Conservation (phyloP, 1,140 invertebrate genomes). For the Drosophila nigrodunni region DNA sequence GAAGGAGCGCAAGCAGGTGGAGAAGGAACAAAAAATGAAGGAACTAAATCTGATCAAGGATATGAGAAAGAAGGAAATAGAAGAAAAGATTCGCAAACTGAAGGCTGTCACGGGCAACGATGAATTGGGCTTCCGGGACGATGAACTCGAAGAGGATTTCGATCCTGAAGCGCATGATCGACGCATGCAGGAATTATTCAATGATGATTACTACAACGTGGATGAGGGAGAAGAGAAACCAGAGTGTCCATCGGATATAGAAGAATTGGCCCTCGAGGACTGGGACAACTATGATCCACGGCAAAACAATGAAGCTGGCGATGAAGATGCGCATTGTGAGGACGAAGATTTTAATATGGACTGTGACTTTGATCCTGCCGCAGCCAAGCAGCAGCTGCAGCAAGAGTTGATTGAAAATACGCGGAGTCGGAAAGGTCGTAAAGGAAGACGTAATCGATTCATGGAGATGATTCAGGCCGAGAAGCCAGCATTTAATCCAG, state of each 20-base stretch:
- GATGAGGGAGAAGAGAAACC: constrained; percentile 91
- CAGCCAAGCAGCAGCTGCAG: constrained; percentile 85
- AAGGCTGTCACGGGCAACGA: constrained; percentile 95
- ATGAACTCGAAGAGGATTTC: constrained; percentile 94
- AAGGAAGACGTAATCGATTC: constrained; percentile 88
- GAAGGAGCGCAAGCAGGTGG: constrained; percentile 91
- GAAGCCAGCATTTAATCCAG: constrained; percentile 94
- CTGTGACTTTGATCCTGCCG: constrained; percentile 91
- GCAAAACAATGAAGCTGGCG: constrained; percentile 48
- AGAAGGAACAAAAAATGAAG: constrained; percentile 93
- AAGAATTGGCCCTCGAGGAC: constrained; percentile 89
- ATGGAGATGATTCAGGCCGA: constrained; percentile 88
- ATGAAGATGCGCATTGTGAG: constrained; percentile 87
- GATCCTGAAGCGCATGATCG: constrained; percentile 95
- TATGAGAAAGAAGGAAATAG: constrained; percentile 95
- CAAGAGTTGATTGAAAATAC: constrained; percentile 87
- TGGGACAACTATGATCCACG: constrained; percentile 90
- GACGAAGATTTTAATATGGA: constrained; percentile 95
- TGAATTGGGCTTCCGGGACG: constrained; percentile 88
- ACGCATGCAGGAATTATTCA: constrained; percentile 94
- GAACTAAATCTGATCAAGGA: constrained; percentile 95
- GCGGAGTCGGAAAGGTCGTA: constrained; percentile 87
- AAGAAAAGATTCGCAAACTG: constrained; percentile 94
- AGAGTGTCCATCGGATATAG: constrained; percentile 91
- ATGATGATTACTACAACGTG: constrained; percentile 93